These are phyloP conservation scores for Mongoloraphidia duomilia DNA, from an alignment of 2,888 invertebrate genomes.

Conservation along the genomic window DNA sequence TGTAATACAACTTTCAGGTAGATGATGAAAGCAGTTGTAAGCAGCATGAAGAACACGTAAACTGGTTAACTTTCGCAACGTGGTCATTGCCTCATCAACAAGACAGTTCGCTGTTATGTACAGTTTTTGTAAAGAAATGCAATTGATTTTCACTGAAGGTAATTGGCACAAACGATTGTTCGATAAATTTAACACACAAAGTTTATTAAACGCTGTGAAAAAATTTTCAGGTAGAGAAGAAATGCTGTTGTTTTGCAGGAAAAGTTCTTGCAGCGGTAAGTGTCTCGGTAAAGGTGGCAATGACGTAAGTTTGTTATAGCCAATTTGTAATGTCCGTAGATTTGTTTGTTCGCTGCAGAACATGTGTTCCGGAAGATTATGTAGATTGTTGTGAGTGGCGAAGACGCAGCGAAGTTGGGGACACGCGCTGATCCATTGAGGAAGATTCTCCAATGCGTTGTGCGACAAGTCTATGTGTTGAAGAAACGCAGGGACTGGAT, in stretches of 20 bases:
- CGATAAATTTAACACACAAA: slow-evolving; percentile 60
- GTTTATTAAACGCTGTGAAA: slow-evolving; percentile 47
- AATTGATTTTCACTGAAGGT: slow-evolving; percentile 36
- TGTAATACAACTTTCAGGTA: slow-evolving; percentile 59
- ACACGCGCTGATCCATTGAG: slow-evolving; percentile 65
- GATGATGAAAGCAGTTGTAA: slow-evolving; percentile 58
- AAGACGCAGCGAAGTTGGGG: slow-evolving; percentile 55
- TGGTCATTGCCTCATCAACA: slow-evolving; percentile 50
- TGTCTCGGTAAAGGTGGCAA: slow-evolving; percentile 56
- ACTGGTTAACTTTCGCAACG: slow-evolving; percentile 47
- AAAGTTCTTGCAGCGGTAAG: slow-evolving; percentile 52
- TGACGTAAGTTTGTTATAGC: slow-evolving; percentile 60
- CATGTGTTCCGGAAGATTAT: slow-evolving; percentile 55
- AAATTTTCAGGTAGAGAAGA: slow-evolving; percentile 61
- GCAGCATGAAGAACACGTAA: slow-evolving; percentile 60
- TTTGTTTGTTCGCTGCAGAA: slow-evolving; percentile 60
- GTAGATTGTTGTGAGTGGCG: slow-evolving; percentile 59
- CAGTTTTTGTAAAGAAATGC: slow-evolving; percentile 48
- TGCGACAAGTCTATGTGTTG: slow-evolving; percentile 67
- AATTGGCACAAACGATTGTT: slow-evolving; percentile 61
- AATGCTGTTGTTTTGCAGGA: slow-evolving; percentile 65
- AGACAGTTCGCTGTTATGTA: slow-evolving; percentile 66
- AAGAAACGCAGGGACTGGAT: slow-evolving; percentile 54
- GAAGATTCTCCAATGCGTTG: slow-evolving; percentile 56
- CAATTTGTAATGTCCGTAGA: slow-evolving; percentile 57